A percentile compares a stretch with the other conserved stretches of the same genome.
Evolutionary conservation across 2,797 vertebrate species (phyloP).

Genomic region (Sphaeramia orbicularis): DNA sequence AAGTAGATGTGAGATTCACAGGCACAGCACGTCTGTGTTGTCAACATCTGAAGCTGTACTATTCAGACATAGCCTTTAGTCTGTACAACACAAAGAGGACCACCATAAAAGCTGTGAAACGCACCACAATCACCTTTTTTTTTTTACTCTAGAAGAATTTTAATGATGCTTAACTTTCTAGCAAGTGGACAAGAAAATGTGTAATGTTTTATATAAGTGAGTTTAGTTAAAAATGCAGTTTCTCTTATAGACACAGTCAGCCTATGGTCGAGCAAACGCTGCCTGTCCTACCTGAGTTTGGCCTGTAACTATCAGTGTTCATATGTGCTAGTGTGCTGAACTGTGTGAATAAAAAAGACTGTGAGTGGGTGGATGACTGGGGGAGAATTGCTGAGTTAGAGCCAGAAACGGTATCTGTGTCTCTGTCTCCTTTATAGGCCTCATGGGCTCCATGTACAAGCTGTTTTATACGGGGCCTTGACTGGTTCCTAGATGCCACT

Average conservation of each 20-base stretch:
- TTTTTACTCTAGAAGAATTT: slow-evolving; percentile 20
- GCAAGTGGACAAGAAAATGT: no score
- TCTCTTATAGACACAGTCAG: slow-evolving; percentile 16
- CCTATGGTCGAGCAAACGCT: slow-evolving; percentile 16
- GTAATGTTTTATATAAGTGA: background rate
- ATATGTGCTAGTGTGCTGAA: slow-evolving; percentile 26
- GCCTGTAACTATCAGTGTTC: slow-evolving; percentile 36
- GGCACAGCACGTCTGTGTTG: slow-evolving; percentile 42
- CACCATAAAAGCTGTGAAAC: background rate
- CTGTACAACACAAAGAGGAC: slow-evolving; percentile 44
- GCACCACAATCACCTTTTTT: background rate
- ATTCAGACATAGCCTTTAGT: slow-evolving; percentile 33
- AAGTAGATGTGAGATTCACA: slow-evolving; percentile 41
- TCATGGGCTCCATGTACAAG: slow-evolving; percentile 48
- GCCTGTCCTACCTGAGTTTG: slow-evolving; percentile 15
- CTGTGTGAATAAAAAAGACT: no score
- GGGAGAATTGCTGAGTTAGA: slow-evolving; percentile 66
- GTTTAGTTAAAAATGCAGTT: slow-evolving; percentile 1
- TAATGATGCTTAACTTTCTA: slow-evolving; percentile 9
- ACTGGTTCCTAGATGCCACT: slow-evolving; percentile 38
- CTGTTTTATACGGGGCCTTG: slow-evolving; percentile 38
- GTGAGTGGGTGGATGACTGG: slow-evolving; percentile 53
- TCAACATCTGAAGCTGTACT: slow-evolving; percentile 40
- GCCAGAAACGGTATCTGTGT: slow-evolving; percentile 52
- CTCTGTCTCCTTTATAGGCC: slow-evolving; percentile 55